Evolutionary conservation across 2,113 vertebrate species (phyloP).

Genomic region (Muscicapa adusta): DNA sequence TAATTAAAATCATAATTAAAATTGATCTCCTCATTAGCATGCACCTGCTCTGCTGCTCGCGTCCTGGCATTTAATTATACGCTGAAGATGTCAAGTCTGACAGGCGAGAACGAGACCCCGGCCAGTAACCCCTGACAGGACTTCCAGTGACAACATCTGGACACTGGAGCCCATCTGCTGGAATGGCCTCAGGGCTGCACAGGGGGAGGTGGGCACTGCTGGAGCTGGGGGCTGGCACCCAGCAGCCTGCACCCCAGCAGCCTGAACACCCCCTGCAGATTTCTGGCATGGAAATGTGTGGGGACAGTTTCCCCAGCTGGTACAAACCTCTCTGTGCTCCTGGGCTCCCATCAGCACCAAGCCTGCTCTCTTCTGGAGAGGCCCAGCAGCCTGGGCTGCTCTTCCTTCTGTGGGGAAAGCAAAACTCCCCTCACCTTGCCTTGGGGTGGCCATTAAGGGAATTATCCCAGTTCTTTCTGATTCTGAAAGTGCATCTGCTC

Average conservation of each 20-base stretch:
- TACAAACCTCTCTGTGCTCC: not conserved
- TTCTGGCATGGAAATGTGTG: fast-evolving
- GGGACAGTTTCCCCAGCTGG: not conserved
- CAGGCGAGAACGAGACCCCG: constrained; percentile 72
- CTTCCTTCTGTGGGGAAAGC: fast-evolving
- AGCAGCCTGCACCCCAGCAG: not conserved
- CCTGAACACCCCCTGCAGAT: not conserved
- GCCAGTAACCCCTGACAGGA: constrained; percentile 50
- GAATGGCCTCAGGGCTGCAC: not conserved
- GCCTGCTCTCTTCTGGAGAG: not conserved
- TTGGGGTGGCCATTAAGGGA: not conserved
- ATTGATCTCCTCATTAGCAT: constrained; percentile 90
- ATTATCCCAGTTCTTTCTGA: not conserved
- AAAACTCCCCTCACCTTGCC: not conserved
- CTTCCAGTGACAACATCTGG: constrained; percentile 47
- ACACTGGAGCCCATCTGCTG: not conserved
- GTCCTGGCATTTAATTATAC: constrained; percentile 75
- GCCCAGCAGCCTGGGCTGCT: not conserved
- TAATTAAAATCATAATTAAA: constrained; percentile 94
- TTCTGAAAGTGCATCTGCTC: not conserved
- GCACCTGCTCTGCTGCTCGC: constrained; percentile 82
- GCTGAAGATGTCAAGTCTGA: constrained; percentile 79
- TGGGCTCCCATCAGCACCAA: not conserved
- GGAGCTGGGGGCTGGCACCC: not conserved
- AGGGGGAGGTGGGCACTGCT: not conserved